Evolutionary conservation across 1,140 invertebrate genomes (phyloP), one percentile per base, ranked within the genome.

Genomic region (Homarus americanus): DNA sequence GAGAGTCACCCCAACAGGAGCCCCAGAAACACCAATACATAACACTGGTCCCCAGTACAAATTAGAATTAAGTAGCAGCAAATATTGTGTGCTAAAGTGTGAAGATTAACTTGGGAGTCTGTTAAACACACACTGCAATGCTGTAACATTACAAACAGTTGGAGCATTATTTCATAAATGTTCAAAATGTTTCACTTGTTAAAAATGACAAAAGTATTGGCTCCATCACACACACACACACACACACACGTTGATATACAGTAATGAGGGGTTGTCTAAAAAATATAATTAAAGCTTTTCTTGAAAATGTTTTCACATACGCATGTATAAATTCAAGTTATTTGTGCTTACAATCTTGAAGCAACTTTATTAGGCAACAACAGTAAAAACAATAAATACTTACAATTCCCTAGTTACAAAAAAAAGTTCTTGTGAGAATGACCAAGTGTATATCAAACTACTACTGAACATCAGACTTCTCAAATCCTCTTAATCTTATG

Each of bases 11-110:
- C 73, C 73, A 75, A 49, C 44, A 32, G 73, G 73, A 34, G 73
- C 73, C 28, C 28, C 24, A 28, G 28, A 75, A 28, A 75, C 73
- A 28, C 66, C 66, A n/a, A 69, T 17, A 75, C 73, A 75, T 36
- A 75, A 75, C 73, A 75, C 73, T 75, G 73, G 73, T 75, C 73
- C 73, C 73, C 73, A 75, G 34, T 69, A 49, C 66, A 69, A 75
- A 36, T 32, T 2, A 75, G 36, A 75, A 75, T 34, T 28, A 75
- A 17, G 73, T 75, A 34, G 73, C 73, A 75, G 73, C 73, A 75
- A 15, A 75, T 75, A 75, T 36, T 75, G 9, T 75, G 20, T 75
- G 34, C n/a, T 34, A 75, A 36, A 34, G 73, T 69, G 66, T 5
- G 66, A 9, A 28, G 24, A 69, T 69, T 69, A 69, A 69, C 20